A percentile compares a stretch with the other conserved stretches of the same genome.
Evolutionary conservation across 2,888 invertebrate genomes (phyloP).

Genomic region (Balanococcus diminutus): DNA sequence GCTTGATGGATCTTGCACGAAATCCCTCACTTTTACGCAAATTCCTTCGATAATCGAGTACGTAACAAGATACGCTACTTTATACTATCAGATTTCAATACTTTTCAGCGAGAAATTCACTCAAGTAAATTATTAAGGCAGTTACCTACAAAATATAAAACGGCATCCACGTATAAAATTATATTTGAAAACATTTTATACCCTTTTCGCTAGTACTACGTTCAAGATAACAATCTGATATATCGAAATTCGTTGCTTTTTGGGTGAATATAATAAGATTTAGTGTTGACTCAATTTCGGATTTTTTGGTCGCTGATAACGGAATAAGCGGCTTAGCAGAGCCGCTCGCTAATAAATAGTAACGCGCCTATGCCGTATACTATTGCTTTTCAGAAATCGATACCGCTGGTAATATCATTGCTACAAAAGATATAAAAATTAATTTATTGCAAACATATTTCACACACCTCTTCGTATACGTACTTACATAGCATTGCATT

Average conservation of each 20-base stretch:
- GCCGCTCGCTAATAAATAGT: background rate
- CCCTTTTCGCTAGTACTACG: background rate
- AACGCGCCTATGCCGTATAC: background rate
- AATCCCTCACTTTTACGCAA: too few species aligned
- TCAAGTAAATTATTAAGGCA: background rate
- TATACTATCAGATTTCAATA: too few species aligned
- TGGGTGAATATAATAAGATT: constrained; percentile 15
- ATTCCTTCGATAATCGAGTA: too few species aligned
- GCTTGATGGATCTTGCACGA: too few species aligned
- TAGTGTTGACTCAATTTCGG: constrained; percentile 15
- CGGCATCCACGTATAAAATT: background rate
- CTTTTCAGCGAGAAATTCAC: background rate
- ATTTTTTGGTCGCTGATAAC: constrained; percentile 15
- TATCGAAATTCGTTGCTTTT: background rate
- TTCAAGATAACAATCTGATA: constrained; percentile 15
- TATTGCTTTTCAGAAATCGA: background rate
- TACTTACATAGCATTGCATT: background rate
- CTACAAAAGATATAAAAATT: background rate
- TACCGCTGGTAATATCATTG: background rate
- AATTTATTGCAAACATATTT: constrained; percentile 12
- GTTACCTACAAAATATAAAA: too few species aligned
- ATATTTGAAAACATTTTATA: background rate
- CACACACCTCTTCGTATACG: background rate
- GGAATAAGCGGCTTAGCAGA: constrained; percentile 8
- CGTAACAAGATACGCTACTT: too few species aligned